These are phyloP conservation scores for Pachliopta kotzebuea DNA, from an alignment of 2,888 invertebrate genomes.

Conservation along the genomic window DNA sequence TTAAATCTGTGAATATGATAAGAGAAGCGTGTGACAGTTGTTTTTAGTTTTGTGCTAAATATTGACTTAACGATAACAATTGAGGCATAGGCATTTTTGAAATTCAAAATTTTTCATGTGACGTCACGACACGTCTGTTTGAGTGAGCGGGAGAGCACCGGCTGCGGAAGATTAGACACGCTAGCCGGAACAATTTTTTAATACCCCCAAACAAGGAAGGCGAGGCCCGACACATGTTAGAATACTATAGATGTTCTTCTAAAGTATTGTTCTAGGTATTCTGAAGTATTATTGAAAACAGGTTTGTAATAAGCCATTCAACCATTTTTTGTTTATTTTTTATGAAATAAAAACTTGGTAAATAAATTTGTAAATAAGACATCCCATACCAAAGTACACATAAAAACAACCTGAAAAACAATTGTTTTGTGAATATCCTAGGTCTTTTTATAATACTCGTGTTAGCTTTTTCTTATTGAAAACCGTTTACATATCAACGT, in stretches of 20 bases:
- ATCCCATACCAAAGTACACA: not conserved
- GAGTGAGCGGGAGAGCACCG: slow-evolving; percentile 54
- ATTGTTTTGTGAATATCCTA: not conserved
- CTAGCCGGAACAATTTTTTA: slow-evolving; percentile 80
- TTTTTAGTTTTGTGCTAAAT: not conserved
- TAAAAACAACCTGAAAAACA: not conserved
- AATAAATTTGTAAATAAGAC: not conserved
- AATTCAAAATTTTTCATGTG: slow-evolving; percentile 39
- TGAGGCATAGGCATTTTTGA: slow-evolving; percentile 32
- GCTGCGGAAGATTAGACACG: slow-evolving; percentile 77
- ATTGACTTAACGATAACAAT: not conserved
- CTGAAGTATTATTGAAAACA: not conserved
- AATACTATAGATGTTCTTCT: slow-evolving; percentile 47
- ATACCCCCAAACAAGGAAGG: slow-evolving; percentile 77
- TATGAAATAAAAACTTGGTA: no score
- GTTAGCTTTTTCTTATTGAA: no score
- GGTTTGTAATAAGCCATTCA: not conserved
- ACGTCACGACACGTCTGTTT: slow-evolving; percentile 39
- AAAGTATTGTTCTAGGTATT: not conserved
- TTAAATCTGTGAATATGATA: not conserved
- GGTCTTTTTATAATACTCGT: no score
- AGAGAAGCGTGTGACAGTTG: not conserved
- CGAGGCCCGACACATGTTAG: slow-evolving; percentile 49
- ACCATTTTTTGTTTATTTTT: no score
- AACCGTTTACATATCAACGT: no score